Evolutionary conservation across 2,888 invertebrate genomes (phyloP), one percentile per base, ranked within the genome.

Genomic region (Diogma glabrata): DNA sequence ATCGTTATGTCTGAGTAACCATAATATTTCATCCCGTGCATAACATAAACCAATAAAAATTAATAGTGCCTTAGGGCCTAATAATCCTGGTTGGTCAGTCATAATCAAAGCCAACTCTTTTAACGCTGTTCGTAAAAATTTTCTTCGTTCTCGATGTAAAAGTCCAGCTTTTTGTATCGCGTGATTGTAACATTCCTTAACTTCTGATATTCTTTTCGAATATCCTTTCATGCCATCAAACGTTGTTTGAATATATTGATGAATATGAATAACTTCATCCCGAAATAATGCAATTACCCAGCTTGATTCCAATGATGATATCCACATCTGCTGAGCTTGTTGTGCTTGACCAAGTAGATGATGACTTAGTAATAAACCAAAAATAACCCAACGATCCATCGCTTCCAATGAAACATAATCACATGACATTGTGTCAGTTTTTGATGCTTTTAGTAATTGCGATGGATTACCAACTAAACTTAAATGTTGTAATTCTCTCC

Each of bases 341-440:
- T 88, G 87, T 54, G 76, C 74, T 61, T 89, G 87, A 57, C 86
- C 86, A 33, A 97, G 72, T 69, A 84, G 83, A 63, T 86, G 87
- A 67, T 95, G 93, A 64, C 93, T 91, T 33, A 97, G 72, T 56
- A 94, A 79, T 62, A 94, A 83, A 0, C 96, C 95, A 69, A 97
- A 88, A 59, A 97, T 88, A 22, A 99, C 87, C 95, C 96, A 99
- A 62, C 92, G 81, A 65, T 99, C 99, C 77, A 99, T 84, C 33
- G 82, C 79, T 64, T 99, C 97, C 53, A 97, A 71, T 1, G 97
- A 95, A 48, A 99, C 72, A 69, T 90, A 97, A 74, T 99, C 99
- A 69, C 96, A 97, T 3, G 96, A 95, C 80, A 96, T 93, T 19
- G 88, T 90, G 60, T 95, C 95, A 0, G 94, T 93, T 60, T 90